A percentile compares a stretch with the other conserved stretches of the same genome.
Conservation (phyloP, 35 echinoderm and acorn worm species). For the Stichopus chloronotus region DNA sequence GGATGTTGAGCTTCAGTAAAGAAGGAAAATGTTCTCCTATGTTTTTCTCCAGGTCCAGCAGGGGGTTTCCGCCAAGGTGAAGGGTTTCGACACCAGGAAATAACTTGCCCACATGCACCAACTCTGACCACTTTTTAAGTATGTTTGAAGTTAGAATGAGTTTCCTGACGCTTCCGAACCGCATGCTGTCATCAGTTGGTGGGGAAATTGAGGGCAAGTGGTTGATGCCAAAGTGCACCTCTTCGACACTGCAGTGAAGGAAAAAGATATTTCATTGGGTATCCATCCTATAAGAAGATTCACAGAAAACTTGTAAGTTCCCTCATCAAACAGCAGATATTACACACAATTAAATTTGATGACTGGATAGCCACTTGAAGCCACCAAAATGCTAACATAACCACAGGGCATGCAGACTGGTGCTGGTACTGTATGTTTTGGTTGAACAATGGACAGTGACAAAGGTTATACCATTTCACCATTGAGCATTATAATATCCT, state of each 20-base stretch:
- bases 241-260: neutral
- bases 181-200: neutral
- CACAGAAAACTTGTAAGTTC: too few species aligned
- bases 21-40: neutral
- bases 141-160: neutral
- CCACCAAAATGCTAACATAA: too few species aligned
- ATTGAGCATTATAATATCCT: too few species aligned
- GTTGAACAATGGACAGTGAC: too few species aligned
- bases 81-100: conserved; percentile 1
- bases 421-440: too few species aligned
- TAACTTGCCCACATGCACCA: neutral
- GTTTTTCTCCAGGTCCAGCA: neutral
- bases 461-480: too few species aligned
- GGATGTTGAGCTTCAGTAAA: neutral
- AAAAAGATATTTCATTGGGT: neutral
- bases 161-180: neutral
- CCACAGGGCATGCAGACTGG: too few species aligned
- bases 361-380: too few species aligned
- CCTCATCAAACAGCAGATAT: too few species aligned
- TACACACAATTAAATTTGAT: too few species aligned
- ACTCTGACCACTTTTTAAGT: neutral
- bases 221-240: neutral
- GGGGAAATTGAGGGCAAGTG: neutral
- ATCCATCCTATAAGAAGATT: too few species aligned
- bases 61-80: neutral